Evolutionary conservation across 2,113 vertebrate species (phyloP).

Genomic region (Patagioenas fasciata): DNA sequence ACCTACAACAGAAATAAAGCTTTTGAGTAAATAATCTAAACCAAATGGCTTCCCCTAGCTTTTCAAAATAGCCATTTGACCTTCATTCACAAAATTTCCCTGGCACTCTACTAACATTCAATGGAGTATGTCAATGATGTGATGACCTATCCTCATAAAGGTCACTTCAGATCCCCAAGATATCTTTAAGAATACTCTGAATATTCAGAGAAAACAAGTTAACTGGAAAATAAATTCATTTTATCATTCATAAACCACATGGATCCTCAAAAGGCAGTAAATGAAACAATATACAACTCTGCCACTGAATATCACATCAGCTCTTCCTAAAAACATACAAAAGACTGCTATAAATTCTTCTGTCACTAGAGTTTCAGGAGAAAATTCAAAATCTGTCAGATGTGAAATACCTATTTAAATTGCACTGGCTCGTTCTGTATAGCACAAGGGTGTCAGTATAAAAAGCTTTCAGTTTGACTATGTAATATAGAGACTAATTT

Average conservation of each 20-base stretch:
- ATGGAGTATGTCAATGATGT: not conserved
- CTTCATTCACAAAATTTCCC: not conserved
- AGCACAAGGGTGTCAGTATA: not conserved
- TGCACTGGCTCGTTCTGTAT: not conserved
- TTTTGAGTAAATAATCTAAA: not conserved
- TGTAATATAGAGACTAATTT: not conserved
- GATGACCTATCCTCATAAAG: not conserved
- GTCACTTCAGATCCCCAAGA: not conserved
- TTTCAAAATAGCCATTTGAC: not conserved
- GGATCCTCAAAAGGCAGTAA: not conserved
- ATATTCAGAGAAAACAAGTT: not conserved
- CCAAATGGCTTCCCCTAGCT: not conserved
- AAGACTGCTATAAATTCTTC: not conserved
- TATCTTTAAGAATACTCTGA: not conserved
- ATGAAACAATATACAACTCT: not conserved
- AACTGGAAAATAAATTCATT: not conserved
- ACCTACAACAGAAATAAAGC: not conserved
- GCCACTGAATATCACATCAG: not conserved
- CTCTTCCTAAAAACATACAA: not conserved
- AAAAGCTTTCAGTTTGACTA: not conserved
- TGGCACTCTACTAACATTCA: not conserved
- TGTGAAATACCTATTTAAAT: not conserved
- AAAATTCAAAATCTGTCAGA: not conserved
- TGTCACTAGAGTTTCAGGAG: not conserved
- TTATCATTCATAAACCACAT: not conserved